A percentile compares a stretch with the other conserved stretches of the same genome.
Conservation (phyloP, 2,888 invertebrate species). For the Stenchaetothrips biformis region DNA sequence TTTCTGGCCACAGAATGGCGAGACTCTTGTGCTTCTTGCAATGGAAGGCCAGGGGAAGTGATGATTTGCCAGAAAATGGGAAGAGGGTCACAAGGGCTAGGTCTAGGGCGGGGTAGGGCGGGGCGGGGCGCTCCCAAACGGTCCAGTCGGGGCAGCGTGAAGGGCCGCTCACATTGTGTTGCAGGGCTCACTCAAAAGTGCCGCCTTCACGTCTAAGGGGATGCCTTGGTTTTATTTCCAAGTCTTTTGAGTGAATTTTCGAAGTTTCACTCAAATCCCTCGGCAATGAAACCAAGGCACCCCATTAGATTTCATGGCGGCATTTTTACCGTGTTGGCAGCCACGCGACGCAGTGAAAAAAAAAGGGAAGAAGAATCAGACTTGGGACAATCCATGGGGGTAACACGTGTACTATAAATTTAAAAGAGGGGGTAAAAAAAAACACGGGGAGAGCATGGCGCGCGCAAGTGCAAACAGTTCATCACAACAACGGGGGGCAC, state of each 20-base stretch:
- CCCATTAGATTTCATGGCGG: no score
- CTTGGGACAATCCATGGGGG: neutral
- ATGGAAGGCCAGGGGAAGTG: constrained; percentile 24
- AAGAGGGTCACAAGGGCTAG: neutral
- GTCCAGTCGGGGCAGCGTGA: neutral
- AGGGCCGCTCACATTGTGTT: no score
- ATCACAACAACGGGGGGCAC: neutral
- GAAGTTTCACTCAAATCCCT: no score
- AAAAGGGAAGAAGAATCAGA: neutral
- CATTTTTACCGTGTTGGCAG: no score
- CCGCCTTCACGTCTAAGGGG: no score
- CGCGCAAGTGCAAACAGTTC: neutral
- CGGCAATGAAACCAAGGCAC: no score
- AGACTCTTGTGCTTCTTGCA: no score
- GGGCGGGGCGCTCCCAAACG: neutral
- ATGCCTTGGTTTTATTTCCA: no score
- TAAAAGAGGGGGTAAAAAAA: neutral
- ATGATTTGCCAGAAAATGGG: constrained; percentile 1
- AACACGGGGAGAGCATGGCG: neutral
- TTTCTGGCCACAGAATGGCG: no score
- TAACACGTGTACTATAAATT: neutral
- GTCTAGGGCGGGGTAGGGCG: neutral
- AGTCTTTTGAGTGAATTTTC: no score
- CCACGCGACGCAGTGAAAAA: neutral
- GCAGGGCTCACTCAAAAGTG: no score